Conservation (phyloP, 30 jellyfish, hydroid and myxozoan genomes). For the Turritopsis rubra region DNA sequence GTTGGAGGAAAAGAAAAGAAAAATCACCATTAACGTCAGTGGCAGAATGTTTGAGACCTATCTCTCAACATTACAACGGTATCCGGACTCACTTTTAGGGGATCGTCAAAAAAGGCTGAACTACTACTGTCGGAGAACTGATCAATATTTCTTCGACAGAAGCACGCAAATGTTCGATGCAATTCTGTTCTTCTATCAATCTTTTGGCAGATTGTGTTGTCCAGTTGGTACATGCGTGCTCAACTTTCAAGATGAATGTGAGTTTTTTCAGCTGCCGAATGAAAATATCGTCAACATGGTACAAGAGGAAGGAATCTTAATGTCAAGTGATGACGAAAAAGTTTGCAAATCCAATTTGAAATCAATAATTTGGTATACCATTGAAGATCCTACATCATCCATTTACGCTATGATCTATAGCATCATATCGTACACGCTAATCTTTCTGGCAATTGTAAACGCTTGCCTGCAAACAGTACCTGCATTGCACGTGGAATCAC, state of each 20-base stretch:
- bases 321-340: background rate
- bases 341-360: background rate
- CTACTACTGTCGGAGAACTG: conserved; percentile 13
- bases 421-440: conserved; percentile 37
- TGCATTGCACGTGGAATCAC: conserved; percentile 4
- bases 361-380: conserved; percentile 41
- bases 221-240: conserved; percentile 68
- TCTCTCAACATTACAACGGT: conserved; percentile 51
- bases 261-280: conserved; percentile 56
- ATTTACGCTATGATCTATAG: conserved; percentile 54
- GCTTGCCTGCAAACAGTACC: conserved; percentile 85
- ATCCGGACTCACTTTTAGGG: conserved; percentile 73
- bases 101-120: conserved; percentile 28
- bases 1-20: background rate
- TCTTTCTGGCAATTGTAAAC: conserved; percentile 45
- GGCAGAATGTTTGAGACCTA: conserved; percentile 77
- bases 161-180: conserved; percentile 78
- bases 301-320: conserved; percentile 45
- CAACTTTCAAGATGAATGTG: conserved; percentile 72
- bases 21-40: conserved; percentile 55
- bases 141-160: conserved; percentile 60
- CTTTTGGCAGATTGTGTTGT: conserved; percentile 71
- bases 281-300: conserved; percentile 45
- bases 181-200: conserved; percentile 79
- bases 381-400: conserved; percentile 78